Evolutionary conservation across 2,797 vertebrate genomes (phyloP).

Genomic region (Limnodromus scolopaceus): DNA sequence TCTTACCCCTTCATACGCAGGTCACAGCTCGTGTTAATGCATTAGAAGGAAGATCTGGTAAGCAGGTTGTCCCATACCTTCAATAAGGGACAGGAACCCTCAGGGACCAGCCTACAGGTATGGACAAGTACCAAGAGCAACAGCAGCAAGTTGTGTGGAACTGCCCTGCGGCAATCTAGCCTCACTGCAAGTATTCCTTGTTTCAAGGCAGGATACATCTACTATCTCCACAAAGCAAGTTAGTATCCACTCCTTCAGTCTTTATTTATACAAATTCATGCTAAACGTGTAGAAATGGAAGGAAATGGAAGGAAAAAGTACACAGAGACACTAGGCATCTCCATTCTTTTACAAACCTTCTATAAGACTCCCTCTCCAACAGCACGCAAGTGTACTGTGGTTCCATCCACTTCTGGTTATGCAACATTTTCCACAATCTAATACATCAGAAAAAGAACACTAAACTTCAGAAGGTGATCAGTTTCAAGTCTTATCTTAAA

Average conservation of each 20-base stretch:
- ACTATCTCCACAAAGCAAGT: not conserved
- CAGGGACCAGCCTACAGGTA: not conserved
- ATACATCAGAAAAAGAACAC: not conserved
- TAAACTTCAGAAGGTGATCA: not conserved
- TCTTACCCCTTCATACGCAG: not conserved
- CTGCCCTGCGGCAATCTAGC: not conserved
- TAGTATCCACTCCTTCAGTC: not conserved
- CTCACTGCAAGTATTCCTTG: not conserved
- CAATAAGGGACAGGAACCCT: not conserved
- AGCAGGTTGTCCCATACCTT: not conserved
- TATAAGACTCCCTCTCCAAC: not conserved
- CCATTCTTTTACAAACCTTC: fast-evolving
- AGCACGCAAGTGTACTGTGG: not conserved
- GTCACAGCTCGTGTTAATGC: not conserved
- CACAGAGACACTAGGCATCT: not conserved
- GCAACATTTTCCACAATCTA: not conserved
- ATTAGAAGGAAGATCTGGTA: not conserved
- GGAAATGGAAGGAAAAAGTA: not conserved
- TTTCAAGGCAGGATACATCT: not conserved
- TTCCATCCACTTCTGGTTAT: not conserved
- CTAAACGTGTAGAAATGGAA: not conserved
- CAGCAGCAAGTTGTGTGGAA: not conserved
- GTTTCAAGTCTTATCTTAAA: not conserved
- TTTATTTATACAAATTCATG: not conserved
- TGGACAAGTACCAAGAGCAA: not conserved